Evolutionary conservation across 2,113 vertebrate genomes (phyloP).

Genomic region (Macheiramphus alcinus): DNA sequence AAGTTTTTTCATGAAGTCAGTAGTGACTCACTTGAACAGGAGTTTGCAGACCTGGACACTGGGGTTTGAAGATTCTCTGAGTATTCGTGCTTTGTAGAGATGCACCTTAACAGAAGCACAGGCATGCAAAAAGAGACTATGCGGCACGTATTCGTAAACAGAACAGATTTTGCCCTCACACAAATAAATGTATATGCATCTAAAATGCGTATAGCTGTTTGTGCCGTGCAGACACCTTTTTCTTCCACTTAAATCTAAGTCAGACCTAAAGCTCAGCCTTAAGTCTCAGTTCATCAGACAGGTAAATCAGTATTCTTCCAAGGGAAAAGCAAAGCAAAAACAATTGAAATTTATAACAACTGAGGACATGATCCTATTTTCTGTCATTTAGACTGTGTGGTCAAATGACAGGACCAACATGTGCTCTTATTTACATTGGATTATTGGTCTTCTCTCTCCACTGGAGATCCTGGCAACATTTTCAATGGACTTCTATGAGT

Average conservation of each 20-base stretch:
- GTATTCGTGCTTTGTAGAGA: neutral
- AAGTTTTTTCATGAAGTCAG: neutral
- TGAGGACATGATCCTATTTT: neutral
- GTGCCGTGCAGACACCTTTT: neutral
- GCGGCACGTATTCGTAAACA: neutral
- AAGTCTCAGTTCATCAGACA: neutral
- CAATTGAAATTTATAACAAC: neutral
- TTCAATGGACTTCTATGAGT: neutral
- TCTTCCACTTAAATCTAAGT: neutral
- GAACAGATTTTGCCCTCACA: neutral
- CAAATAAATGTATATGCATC: neutral
- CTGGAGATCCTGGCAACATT: neutral
- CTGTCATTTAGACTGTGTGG: neutral
- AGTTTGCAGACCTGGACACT: neutral
- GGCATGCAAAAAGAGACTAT: neutral
- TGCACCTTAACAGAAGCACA: neutral
- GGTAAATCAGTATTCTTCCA: neutral
- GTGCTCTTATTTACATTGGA: neutral
- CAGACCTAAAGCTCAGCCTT: neutral
- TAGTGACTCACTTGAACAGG: neutral
- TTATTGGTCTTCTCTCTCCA: neutral
- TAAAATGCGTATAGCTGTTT: neutral
- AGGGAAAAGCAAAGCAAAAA: neutral
- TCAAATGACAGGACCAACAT: neutral
- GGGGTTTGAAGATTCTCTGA: neutral